These are phyloP conservation scores for Hycleus cichorii DNA, from an alignment of 1,140 invertebrate species.

Conservation along the genomic window DNA sequence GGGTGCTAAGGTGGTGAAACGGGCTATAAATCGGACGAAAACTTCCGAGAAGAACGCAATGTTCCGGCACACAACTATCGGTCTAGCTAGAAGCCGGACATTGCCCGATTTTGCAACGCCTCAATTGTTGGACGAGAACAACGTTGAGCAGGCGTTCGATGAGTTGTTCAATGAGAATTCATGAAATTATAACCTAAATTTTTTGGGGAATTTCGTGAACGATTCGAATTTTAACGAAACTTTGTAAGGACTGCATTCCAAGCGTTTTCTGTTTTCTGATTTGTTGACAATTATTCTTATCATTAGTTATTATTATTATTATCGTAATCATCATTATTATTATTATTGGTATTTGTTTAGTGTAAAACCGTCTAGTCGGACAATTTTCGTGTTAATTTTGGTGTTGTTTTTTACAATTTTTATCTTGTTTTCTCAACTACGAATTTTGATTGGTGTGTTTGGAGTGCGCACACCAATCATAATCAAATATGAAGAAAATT, in stretches of 20 bases:
- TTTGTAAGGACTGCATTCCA: too few species aligned
- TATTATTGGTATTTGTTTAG: too few species aligned
- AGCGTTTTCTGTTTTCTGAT: too few species aligned
- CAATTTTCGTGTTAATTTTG: too few species aligned
- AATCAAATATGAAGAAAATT: slow-evolving; percentile 1
- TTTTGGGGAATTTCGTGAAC: too few species aligned
- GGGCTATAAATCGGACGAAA: slow-evolving; percentile 44
- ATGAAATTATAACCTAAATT: background rate
- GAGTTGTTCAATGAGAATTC: slow-evolving; percentile 52
- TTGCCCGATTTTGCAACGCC: slow-evolving; percentile 56
- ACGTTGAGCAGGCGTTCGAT: slow-evolving; percentile 70
- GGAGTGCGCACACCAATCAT: slow-evolving; percentile 31
- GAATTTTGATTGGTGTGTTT: slow-evolving; percentile 23
- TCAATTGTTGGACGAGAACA: slow-evolving; percentile 58
- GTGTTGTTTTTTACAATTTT: too few species aligned
- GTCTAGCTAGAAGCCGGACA: slow-evolving; percentile 62
- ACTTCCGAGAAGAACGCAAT: slow-evolving; percentile 46
- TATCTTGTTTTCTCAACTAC: background rate
- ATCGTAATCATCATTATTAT: too few species aligned
- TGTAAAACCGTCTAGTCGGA: too few species aligned
- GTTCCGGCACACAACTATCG: slow-evolving; percentile 37
- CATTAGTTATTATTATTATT: too few species aligned
- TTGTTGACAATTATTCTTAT: too few species aligned
- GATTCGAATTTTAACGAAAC: too few species aligned
- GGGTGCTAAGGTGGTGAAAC: slow-evolving; percentile 28